Percentiles rank a stretch among this genome's conserved stretches.
phyloP scores from a whole-genome alignment of 2,888 invertebrate genomes.

The Athalia cordata region DNA sequence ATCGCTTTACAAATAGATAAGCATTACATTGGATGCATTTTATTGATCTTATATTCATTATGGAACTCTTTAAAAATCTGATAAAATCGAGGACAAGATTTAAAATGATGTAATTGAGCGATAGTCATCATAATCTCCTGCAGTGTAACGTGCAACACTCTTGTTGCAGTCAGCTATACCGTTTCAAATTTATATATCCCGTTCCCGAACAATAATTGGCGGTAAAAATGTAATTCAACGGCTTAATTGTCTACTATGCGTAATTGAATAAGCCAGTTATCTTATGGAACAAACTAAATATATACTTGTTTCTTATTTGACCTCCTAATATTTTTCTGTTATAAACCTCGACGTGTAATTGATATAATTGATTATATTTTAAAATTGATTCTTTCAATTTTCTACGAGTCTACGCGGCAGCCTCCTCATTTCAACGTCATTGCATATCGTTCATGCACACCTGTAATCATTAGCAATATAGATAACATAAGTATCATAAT shows the following conservation, averaged over 20 bases:
- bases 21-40: constrained; percentile 21
- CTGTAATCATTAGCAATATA: constrained; percentile 3
- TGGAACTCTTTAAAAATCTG: not conserved
- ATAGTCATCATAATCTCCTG: not conserved
- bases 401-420: not conserved
- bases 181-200: not conserved
- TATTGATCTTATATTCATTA: not conserved
- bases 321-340: constrained; percentile 8
- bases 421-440: not conserved
- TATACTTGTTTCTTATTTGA: not conserved
- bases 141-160: not conserved
- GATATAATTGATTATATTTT: not conserved
- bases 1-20: not conserved
- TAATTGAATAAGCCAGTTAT: not conserved
- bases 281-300: constrained; percentile 6
- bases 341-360: not conserved
- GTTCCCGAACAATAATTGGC: not conserved
- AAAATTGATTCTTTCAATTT: not conserved
- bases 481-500: not conserved
- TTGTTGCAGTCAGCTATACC: not conserved
- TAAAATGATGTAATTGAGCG: constrained; percentile 4
- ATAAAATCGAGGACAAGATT: constrained; percentile 37
- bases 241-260: not conserved
- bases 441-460: no score
- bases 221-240: not conserved